Conservation (phyloP, 2,888 invertebrate genomes). For the Aquatica leii region DNA sequence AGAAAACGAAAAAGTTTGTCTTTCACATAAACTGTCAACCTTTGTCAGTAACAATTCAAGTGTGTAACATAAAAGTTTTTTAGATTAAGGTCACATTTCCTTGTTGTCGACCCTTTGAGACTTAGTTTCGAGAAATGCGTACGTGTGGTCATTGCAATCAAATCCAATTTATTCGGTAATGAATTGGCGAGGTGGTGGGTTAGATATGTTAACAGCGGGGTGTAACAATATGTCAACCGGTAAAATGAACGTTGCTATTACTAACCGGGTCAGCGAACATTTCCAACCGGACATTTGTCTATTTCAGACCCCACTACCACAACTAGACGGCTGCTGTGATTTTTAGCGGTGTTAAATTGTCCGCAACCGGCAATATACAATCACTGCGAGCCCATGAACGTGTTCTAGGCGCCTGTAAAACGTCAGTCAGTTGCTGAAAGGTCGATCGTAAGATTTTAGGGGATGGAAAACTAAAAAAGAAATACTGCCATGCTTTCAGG, state of each 20-base stretch:
- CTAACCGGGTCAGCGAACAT: constrained; percentile 42
- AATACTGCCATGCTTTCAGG: constrained; percentile 18
- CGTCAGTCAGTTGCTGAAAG: constrained; percentile 35
- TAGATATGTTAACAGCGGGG: constrained; percentile 37
- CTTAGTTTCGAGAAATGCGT: constrained; percentile 9
- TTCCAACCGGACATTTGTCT: constrained; percentile 47
- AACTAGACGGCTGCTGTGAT: constrained; percentile 41
- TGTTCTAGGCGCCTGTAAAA: constrained; percentile 31
- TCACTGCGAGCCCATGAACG: constrained; percentile 32
- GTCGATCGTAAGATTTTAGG: constrained; percentile 36
- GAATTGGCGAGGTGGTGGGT: constrained; percentile 32
- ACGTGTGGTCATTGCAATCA: constrained; percentile 27
- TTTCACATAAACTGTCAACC: constrained; percentile 10
- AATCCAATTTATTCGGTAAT: constrained; percentile 36
- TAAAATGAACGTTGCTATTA: constrained; percentile 39
- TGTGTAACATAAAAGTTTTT: constrained; percentile 25
- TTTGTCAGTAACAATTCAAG: constrained; percentile 19
- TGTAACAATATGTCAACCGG: constrained; percentile 41
- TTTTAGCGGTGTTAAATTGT: constrained; percentile 45
- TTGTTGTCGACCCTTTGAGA: constrained; percentile 13
- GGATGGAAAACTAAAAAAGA: constrained; percentile 20
- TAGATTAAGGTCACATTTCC: constrained; percentile 23
- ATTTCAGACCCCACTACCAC: constrained; percentile 42
- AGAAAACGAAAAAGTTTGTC: constrained; percentile 8
- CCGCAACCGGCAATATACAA: constrained; percentile 45